Conservation (phyloP, 2,888 invertebrate species). For the Euclidia mi region DNA sequence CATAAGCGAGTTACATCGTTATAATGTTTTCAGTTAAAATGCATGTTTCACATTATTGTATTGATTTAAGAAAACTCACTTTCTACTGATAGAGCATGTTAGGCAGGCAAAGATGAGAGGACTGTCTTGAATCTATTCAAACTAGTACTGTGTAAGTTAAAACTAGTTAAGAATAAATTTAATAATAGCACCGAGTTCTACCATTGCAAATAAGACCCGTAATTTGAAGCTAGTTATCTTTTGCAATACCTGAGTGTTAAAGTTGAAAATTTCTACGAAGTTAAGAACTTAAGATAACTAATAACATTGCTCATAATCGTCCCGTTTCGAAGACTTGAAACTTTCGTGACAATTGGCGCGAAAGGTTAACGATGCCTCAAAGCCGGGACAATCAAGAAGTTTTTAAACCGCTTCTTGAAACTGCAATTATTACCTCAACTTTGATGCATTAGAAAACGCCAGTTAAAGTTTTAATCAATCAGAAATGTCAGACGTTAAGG, state of each 20-base stretch:
- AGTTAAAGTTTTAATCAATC: constrained; percentile 25
- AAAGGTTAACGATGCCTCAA: constrained; percentile 63
- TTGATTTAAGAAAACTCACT: too few relatives aligned
- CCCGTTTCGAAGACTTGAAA: constrained; percentile 54
- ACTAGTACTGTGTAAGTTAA: too few relatives aligned
- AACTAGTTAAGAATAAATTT: too few relatives aligned
- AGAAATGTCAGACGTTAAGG: constrained; percentile 17
- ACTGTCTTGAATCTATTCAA: too few relatives aligned
- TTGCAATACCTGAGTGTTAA: constrained; percentile 50
- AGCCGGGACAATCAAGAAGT: constrained; percentile 61
- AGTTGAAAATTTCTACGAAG: constrained; percentile 49
- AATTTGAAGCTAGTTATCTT: constrained; percentile 48
- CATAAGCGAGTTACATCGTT: too few relatives aligned
- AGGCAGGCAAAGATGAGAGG: too few relatives aligned
- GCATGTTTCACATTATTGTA: too few relatives aligned
- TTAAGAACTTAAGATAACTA: constrained; percentile 58
- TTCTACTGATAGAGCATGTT: too few relatives aligned
- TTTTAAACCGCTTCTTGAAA: constrained; percentile 57
- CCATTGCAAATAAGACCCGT: constrained; percentile 22
- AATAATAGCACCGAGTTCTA: too few relatives aligned
- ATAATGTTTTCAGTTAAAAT: too few relatives aligned
- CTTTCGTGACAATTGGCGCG: constrained; percentile 57
- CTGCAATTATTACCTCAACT: constrained; percentile 47
- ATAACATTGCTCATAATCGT: constrained; percentile 66
- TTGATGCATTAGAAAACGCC: constrained; percentile 23